Conservation (phyloP, 2,888 invertebrate genomes). For the Diarsia dahlii region DNA sequence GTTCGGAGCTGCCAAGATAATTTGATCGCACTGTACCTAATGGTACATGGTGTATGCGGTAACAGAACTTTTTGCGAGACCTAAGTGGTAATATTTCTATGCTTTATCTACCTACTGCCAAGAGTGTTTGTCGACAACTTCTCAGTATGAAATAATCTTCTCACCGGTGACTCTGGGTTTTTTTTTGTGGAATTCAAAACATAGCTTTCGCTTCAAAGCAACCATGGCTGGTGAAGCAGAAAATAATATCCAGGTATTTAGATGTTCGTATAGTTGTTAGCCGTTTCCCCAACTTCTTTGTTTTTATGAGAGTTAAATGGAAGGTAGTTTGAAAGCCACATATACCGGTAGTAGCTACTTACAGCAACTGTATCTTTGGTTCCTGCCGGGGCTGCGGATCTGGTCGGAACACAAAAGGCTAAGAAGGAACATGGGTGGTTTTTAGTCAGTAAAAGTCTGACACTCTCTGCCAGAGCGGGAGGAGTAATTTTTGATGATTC, state of each 20-base stretch:
- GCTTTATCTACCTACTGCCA: neutral
- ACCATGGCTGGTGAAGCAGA: conserved; percentile 48
- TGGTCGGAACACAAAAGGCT: too few species aligned
- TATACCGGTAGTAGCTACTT: neutral
- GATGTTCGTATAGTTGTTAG: neutral
- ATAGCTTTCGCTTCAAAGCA: neutral
- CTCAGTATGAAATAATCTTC: neutral
- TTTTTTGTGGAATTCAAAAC: neutral
- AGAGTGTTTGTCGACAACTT: neutral
- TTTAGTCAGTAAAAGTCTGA: too few species aligned
- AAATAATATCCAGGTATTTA: neutral
- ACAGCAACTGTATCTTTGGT: neutral
- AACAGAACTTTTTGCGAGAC: neutral
- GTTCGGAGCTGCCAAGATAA: too few species aligned
- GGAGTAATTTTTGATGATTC: too few species aligned
- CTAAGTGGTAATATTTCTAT: neutral
- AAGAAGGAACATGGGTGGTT: neutral
- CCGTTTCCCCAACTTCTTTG: neutral
- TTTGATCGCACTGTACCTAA: too few species aligned
- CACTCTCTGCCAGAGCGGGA: too few species aligned
- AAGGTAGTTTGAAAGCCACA: too few species aligned
- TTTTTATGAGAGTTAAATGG: neutral
- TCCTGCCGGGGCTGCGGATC: too few species aligned
- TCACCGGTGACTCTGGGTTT: neutral
- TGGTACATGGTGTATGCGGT: neutral